Base-by-base conservation (phyloP, 2,888 invertebrate species). In the Agrilus cyanescens region DNA sequence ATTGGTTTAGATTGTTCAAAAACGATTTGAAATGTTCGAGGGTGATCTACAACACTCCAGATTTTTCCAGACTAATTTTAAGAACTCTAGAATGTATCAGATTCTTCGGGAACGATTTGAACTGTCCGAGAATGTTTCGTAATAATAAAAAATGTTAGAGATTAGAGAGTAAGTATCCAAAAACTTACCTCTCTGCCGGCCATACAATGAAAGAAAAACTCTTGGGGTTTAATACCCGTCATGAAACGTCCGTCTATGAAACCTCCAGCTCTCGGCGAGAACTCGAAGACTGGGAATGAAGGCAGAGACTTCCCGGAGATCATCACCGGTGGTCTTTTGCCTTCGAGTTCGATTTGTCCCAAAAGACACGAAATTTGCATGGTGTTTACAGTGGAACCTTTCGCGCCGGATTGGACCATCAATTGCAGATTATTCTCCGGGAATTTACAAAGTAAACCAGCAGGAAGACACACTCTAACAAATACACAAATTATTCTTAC, bases 161-260 rank as follows among this genome's bases (percentile, higher is more conserved):
- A n/a, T n/a, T n/a, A n/a, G n/a, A n/a, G n/a, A n/a, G n/a, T n/a
- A n/a, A n/a, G 16, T 33, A 18, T 10, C 14, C 34, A 18, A 25
- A 40, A 15, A 49, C 61, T 58, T 62, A 81, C 90, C 77, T 98
- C 98, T 66, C 98, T 79, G 42, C 98, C 98, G 41, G 98, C 98
- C 97, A 99, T 99, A 61, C 97, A 97, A 74, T 99, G 97, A 69
- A 96, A 97, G 70, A 95, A 98, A 64, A 95, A 95, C 61, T 98
- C 97, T 67, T 94, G 95, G 0, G 96, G 95, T 58, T 87, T 80
- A 54, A 99, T 91, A n/a, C 98, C 98, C 0, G 97, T 96, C 80
- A 97, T 82, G 62, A 98, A 99, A 8, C 98, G 78, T 0, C 93
- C 91, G 53, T 89, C 89, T 41, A 98, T 89, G 61, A 94, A 99